These are phyloP conservation scores for Norana najaformis DNA, from an alignment of 2,888 invertebrate genomes.

Conservation along the genomic window DNA sequence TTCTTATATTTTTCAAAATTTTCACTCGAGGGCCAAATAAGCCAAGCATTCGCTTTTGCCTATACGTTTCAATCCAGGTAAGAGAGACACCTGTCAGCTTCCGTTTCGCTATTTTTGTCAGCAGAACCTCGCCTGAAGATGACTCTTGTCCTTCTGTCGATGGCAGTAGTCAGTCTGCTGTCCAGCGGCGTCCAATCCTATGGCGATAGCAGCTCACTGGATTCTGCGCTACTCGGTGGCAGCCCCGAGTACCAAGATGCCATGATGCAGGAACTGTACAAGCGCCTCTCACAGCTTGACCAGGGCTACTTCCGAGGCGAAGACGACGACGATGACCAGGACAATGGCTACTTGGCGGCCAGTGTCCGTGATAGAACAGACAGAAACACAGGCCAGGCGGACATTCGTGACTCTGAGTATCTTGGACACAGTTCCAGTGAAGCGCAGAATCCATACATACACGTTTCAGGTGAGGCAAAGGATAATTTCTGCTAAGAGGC, in stretches of 20 bases:
- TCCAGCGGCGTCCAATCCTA: not conserved
- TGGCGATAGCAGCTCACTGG: not conserved
- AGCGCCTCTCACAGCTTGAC: slow-evolving; percentile 37
- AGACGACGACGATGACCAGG: slow-evolving; percentile 8
- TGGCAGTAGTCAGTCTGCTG: not conserved
- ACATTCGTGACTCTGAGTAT: slow-evolving; percentile 41
- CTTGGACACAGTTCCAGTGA: slow-evolving; percentile 36
- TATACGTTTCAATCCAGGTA: not conserved
- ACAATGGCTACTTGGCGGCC: not conserved
- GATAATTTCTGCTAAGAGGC: too few species aligned
- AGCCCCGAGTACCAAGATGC: slow-evolving; percentile 36
- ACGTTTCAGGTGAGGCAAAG: slow-evolving; percentile 37
- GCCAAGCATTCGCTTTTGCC: too few species aligned
- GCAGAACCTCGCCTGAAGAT: not conserved
- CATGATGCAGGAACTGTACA: slow-evolving; percentile 41
- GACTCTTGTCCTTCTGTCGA: not conserved
- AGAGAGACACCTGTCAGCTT: not conserved
- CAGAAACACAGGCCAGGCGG: slow-evolving; percentile 14
- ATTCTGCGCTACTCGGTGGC: not conserved
- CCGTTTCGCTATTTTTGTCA: not conserved
- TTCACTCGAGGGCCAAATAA: too few species aligned
- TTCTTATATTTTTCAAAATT: too few species aligned
- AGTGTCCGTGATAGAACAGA: not conserved
- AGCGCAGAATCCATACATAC: slow-evolving; percentile 33
- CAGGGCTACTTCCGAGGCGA: slow-evolving; percentile 21